Evolutionary conservation across 1,140 invertebrate species (phyloP), one percentile per base, ranked within the genome.

Genomic region (Cyphomyrmex costatus): DNA sequence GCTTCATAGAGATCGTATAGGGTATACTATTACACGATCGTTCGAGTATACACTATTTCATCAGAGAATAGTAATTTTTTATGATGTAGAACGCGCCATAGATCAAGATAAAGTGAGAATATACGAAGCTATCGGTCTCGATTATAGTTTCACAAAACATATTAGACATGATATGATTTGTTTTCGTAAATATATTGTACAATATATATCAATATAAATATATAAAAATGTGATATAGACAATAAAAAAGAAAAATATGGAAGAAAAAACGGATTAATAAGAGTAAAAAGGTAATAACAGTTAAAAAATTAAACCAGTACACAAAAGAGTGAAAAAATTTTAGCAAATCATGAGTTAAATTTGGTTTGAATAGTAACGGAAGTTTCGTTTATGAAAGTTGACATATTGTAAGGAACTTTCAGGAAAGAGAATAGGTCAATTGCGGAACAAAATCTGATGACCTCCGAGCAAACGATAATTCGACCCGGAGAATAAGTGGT

Each of bases 401-500:
- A 71, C 66, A 60, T 56, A n/a, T 82, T 83, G 16, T 61, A 49
- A 74, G 53, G n/a, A 61, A 83, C 53, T 83, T 70, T 61, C 36
- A 1, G 14, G 24, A 33, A 14, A 60, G 27, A 33, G 42, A 42
- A 6, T 14, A 16, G 16, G 42, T n/a, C 71, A 30, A 85, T 85
- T 78, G 66, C 68, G 24, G 19, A 56, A 73, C 51, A 53, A 60
- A 83, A 53, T 74, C 71, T 49, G 79, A 74, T 21, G 27, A 60
- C 46, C 33, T 82, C 53, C 12, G 51, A 33, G 36, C 19, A 8
- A 74, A 73, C 66, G 66, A 73, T 73, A 82, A 83, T 83, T 83
- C 36, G 53, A 49, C 56, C n/a, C 36, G 68, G 42, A 36, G 36
- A 49, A 74, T 83, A 83, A 83, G 79, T 83, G 66, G 33, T 46